These are phyloP conservation scores for Nilaparvata lugens DNA, from an alignment of 1,140 invertebrate species.

Conservation along the genomic window DNA sequence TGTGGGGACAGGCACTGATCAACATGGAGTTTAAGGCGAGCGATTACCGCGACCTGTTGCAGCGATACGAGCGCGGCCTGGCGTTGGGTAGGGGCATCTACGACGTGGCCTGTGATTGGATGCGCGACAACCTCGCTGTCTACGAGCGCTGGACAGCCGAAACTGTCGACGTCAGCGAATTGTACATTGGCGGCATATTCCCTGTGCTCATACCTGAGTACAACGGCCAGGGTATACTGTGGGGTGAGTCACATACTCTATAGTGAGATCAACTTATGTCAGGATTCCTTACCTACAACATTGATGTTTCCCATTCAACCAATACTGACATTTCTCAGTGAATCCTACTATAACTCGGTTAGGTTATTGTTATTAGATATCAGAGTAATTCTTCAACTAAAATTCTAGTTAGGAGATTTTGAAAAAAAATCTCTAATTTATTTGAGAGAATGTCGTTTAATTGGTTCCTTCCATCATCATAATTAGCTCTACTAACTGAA, in stretches of 20 bases:
- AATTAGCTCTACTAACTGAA: too few relatives aligned
- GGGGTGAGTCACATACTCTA: slow-evolving; percentile 29
- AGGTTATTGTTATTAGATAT: too few relatives aligned
- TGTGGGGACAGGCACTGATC: slow-evolving; percentile 39
- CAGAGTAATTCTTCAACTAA: too few relatives aligned
- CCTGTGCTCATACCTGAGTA: slow-evolving; percentile 50
- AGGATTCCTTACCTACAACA: too few relatives aligned
- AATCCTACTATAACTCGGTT: too few relatives aligned
- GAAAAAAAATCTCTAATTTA: too few relatives aligned
- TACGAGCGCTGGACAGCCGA: slow-evolving; percentile 46
- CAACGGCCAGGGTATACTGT: slow-evolving; percentile 41
- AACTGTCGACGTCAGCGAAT: slow-evolving; percentile 39
- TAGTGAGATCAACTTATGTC: too few relatives aligned
- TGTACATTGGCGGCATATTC: slow-evolving; percentile 68
- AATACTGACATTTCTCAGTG: too few relatives aligned
- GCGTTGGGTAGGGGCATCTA: background rate
- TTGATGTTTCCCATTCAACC: too few relatives aligned
- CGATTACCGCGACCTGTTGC: slow-evolving; percentile 45
- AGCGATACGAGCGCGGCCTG: slow-evolving; percentile 33
- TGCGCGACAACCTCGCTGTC: slow-evolving; percentile 42
- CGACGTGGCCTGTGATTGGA: slow-evolving; percentile 59
- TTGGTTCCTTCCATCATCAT: too few relatives aligned
- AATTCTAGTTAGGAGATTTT: too few relatives aligned
- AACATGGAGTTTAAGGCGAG: slow-evolving; percentile 43
- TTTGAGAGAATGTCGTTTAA: too few relatives aligned